Evolutionary conservation across 1,140 invertebrate species (phyloP).

Genomic region (Harpegnathos saltator): DNA sequence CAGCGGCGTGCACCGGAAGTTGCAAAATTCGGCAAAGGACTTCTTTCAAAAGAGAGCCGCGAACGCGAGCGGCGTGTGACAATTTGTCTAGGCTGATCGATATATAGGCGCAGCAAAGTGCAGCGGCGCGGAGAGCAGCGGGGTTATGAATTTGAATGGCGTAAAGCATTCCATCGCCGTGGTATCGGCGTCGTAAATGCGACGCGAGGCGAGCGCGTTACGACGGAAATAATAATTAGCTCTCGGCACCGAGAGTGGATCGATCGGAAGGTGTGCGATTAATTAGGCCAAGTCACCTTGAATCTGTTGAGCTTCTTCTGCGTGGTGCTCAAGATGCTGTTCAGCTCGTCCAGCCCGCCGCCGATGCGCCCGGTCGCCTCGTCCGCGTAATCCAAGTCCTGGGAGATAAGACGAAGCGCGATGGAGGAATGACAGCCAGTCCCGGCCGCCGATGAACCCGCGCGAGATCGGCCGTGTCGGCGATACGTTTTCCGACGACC

Average conservation of each 20-base stretch:
- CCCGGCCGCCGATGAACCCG: conserved; percentile 27
- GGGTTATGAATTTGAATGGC: conserved; percentile 48
- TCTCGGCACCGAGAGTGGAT: conserved; percentile 39
- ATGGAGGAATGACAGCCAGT: neutral
- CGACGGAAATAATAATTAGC: conserved; percentile 60
- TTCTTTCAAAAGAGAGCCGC: too few species aligned
- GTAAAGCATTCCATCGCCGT: conserved; percentile 37
- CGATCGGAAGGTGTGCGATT: neutral
- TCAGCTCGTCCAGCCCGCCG: conserved; percentile 93
- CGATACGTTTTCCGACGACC: conserved; percentile 14
- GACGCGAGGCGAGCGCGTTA: conserved; percentile 38
- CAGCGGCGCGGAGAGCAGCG: neutral
- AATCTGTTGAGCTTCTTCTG: conserved; percentile 95
- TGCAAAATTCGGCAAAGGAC: too few species aligned
- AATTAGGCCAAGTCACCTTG: conserved; percentile 88
- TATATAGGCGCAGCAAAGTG: conserved; percentile 5
- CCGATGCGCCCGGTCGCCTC: conserved; percentile 90
- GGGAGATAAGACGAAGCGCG: conserved; percentile 56
- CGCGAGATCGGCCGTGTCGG: conserved; percentile 10
- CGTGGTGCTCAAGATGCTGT: conserved; percentile 91
- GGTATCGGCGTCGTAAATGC: conserved; percentile 52
- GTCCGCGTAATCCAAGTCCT: conserved; percentile 90
- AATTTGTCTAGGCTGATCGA: conserved; percentile 18
- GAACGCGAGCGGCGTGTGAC: neutral
- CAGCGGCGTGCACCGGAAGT: too few species aligned